A percentile compares a stretch with the other conserved stretches of the same genome.
Conservation (phyloP, 2,113 vertebrate genomes). For the Sceloporus tristichus region DNA sequence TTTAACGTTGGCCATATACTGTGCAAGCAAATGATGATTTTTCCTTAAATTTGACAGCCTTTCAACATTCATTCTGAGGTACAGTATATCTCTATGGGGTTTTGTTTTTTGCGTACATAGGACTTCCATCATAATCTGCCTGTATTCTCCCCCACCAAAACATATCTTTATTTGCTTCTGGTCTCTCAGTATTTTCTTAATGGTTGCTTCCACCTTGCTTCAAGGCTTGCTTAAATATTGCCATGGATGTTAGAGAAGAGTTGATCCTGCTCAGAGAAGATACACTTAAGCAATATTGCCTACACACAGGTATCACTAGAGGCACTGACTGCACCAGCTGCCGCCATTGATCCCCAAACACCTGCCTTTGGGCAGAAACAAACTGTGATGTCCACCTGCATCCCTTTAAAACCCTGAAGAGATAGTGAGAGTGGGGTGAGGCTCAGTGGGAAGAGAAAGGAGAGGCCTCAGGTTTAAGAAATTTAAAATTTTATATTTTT, state of each 20-base stretch:
- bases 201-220: not conserved
- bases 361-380: too few species aligned
- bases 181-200: not conserved
- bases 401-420: too few species aligned
- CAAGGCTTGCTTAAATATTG: not conserved
- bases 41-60: not conserved
- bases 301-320: too few species aligned
- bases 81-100: not conserved
- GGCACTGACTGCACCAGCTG: too few species aligned
- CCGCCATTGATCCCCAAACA: too few species aligned
- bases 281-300: too few species aligned
- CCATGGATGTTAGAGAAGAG: constrained; percentile 19
- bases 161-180: rapidly evolving
- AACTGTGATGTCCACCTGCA: too few species aligned
- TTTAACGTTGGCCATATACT: constrained; percentile 3
- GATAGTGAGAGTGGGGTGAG: too few species aligned
- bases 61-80: not conserved
- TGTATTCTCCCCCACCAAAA: not conserved
- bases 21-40: not conserved
- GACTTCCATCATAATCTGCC: constrained; percentile 23
- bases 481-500: too few species aligned
- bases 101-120: constrained; percentile 3
- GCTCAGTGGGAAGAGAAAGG: too few species aligned
- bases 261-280: not conserved
- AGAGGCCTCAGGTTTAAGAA: too few species aligned